Conservation (phyloP, 2,113 vertebrate species). For the Anas platyrhynchos region DNA sequence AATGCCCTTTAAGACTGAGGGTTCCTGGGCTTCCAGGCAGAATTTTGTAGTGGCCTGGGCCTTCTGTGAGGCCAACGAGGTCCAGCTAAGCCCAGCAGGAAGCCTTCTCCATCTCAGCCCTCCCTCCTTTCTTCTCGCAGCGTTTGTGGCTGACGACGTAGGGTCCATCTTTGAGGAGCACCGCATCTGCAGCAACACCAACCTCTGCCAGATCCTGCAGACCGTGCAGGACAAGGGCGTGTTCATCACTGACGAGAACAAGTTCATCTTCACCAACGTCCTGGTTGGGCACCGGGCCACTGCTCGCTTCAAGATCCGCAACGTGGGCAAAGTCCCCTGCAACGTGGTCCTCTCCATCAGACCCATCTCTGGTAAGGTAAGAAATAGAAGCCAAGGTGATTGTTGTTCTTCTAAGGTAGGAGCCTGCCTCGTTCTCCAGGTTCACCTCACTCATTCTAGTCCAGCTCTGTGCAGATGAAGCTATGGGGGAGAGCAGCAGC, state of each 20-base stretch:
- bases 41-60: not conserved
- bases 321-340: slow-evolving; percentile 82
- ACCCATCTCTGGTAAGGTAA: slow-evolving; percentile 78
- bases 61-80: not conserved
- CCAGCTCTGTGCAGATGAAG: not conserved
- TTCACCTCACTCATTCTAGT: not conserved
- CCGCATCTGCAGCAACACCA: slow-evolving; percentile 77
- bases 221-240: slow-evolving; percentile 71
- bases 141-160: slow-evolving; percentile 76
- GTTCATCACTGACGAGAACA: slow-evolving; percentile 87
- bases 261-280: slow-evolving; percentile 86
- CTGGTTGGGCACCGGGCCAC: slow-evolving; percentile 77
- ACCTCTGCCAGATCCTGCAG: slow-evolving; percentile 72
- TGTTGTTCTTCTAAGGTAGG: not conserved
- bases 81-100: not conserved
- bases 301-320: slow-evolving; percentile 88
- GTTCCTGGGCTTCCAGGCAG: not conserved
- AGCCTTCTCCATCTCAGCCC: slow-evolving; percentile 49
- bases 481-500: not conserved
- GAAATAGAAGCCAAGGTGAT: not conserved
- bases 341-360: slow-evolving; percentile 77
- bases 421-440: not conserved
- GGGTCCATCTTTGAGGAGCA: slow-evolving; percentile 89
- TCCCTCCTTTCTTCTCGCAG: not conserved
- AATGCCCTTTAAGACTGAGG: not conserved